Evolutionary conservation across 2,797 vertebrate species (phyloP).

Genomic region (Arvicola amphibius): DNA sequence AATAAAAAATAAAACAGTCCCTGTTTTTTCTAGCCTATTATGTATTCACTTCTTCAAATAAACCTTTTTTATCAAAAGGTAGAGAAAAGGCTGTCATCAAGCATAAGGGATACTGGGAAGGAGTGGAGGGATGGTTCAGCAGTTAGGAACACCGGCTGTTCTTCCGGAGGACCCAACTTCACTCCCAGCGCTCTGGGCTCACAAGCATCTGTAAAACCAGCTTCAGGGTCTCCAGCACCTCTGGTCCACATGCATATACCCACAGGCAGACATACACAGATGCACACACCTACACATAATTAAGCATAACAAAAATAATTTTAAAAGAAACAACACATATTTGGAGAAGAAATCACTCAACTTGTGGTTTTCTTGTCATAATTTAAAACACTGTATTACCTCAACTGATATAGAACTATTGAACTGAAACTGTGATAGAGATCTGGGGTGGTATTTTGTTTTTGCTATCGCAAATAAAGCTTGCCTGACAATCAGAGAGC

Average conservation of each 20-base stretch:
- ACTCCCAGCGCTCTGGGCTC: neutral
- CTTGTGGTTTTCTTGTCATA: neutral
- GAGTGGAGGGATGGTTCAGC: neutral
- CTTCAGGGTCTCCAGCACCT: neutral
- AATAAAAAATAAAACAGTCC: slow-evolving; percentile 12
- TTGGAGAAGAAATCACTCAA: slow-evolving; percentile 23
- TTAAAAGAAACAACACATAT: neutral
- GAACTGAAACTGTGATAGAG: neutral
- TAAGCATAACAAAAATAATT: neutral
- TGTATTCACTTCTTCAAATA: neutral
- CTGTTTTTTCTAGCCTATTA: neutral
- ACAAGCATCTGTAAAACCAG: neutral
- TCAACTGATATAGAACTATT: neutral
- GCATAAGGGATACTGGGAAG: no score
- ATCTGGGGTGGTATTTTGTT: no score
- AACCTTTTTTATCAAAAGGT: slow-evolving; percentile 7
- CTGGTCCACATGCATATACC: no score
- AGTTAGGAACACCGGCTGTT: neutral
- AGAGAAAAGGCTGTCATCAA: neutral
- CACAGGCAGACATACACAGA: neutral
- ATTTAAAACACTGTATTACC: neutral
- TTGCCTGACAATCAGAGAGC: no score
- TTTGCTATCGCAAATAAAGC: no score
- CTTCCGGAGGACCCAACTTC: neutral
- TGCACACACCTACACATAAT: neutral